These are phyloP conservation scores for Channa argus DNA, from an alignment of 2,113 vertebrate genomes.

Conservation along the genomic window DNA sequence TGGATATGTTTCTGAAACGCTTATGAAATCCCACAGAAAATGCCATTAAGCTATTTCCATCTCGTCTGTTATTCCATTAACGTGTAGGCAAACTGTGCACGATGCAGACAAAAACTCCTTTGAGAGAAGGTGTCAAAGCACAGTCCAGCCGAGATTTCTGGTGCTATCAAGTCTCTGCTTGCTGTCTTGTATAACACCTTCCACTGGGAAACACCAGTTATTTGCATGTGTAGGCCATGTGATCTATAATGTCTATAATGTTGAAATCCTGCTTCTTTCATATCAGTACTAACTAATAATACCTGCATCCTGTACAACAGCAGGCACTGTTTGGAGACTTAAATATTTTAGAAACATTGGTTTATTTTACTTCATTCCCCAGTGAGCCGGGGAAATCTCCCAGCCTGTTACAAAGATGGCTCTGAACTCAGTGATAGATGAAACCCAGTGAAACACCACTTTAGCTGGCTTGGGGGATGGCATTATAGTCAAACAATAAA, in stretches of 20 bases:
- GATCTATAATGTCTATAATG: background rate
- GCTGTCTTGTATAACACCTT: conserved; percentile 55
- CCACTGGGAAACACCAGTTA: conserved; percentile 54
- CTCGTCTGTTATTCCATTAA: conserved; percentile 23
- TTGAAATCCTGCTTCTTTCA: background rate
- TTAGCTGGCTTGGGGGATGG: background rate
- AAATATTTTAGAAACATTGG: conserved; percentile 52
- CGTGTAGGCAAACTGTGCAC: conserved; percentile 6
- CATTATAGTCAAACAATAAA: conserved; percentile 20
- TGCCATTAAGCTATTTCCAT: conserved; percentile 19
- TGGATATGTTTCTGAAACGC: conserved; percentile 3
- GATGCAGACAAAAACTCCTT: conserved; percentile 19
- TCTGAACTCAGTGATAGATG: conserved; percentile 20
- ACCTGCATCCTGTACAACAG: background rate
- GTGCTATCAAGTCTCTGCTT: conserved; percentile 43
- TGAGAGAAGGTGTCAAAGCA: conserved; percentile 54
- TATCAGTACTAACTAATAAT: background rate
- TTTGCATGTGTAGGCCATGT: conserved; percentile 26
- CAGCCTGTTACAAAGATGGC: conserved; percentile 42
- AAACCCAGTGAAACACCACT: background rate
- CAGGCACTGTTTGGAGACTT: conserved; percentile 23
- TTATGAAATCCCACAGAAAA: conserved; percentile 2
- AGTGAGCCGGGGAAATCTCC: conserved; percentile 28
- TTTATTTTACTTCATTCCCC: conserved; percentile 48
- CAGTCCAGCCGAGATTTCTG: conserved; percentile 21